A percentile compares a stretch with the other conserved stretches of the same genome.
Conservation (phyloP, 2,113 vertebrate species). For the Todiramphus chloris region DNA sequence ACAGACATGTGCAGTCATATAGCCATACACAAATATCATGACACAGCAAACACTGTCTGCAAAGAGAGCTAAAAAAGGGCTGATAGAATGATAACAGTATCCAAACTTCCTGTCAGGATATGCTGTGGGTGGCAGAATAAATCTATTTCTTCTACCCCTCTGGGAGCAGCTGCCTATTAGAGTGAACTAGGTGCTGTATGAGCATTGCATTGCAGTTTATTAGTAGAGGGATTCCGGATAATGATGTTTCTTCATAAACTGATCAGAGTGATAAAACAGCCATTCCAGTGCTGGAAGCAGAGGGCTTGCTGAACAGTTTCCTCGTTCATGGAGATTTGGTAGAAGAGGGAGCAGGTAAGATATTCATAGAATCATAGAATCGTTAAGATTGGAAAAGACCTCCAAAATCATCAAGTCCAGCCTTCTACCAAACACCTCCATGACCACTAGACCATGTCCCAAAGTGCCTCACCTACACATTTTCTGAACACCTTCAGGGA, state of each 20-base stretch:
- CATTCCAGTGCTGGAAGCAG: background rate
- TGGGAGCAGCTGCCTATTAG: slow-evolving; percentile 27
- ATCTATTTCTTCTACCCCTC: background rate
- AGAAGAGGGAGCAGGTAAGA: background rate
- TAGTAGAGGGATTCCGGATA: slow-evolving; percentile 9
- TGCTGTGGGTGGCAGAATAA: background rate
- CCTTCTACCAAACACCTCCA: too few species aligned
- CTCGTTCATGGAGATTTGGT: background rate
- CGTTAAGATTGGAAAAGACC: too few species aligned
- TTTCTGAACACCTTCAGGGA: too few species aligned
- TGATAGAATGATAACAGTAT: background rate
- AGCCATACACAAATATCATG: background rate
- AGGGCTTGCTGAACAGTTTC: background rate
- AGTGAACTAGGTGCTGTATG: background rate
- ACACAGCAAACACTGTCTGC: background rate
- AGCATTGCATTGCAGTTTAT: background rate
- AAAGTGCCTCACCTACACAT: too few species aligned
- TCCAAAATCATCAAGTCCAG: too few species aligned
- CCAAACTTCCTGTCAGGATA: background rate
- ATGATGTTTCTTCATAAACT: background rate
- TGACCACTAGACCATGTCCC: too few species aligned
- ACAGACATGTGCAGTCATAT: background rate
- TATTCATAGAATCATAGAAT: background rate
- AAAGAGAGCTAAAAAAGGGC: background rate
- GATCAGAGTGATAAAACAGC: background rate